A percentile compares a stretch with the other conserved stretches of the same genome.
Evolutionary conservation across 2,113 vertebrate species (phyloP).

Genomic region (Salvator merianae): DNA sequence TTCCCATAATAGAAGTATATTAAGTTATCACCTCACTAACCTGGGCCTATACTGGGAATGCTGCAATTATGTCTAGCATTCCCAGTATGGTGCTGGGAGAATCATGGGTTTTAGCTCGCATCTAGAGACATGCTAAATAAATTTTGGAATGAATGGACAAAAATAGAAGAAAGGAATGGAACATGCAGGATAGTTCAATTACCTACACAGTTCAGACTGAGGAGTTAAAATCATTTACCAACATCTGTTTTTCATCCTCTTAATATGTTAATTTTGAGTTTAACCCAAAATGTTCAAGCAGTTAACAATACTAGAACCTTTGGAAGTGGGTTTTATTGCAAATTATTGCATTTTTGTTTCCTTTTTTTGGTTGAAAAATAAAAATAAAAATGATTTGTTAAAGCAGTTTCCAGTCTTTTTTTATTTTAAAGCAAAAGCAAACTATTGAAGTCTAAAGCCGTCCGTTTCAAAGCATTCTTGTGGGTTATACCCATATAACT

Average conservation of each 20-base stretch:
- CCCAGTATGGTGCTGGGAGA: too few species aligned
- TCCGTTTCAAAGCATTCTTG: constrained; percentile 16
- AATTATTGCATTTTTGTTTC: neutral
- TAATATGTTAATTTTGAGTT: constrained; percentile 19
- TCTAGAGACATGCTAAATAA: too few species aligned
- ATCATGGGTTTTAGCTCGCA: too few species aligned
- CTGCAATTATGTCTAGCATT: too few species aligned
- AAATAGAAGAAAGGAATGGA: neutral
- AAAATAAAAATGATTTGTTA: neutral
- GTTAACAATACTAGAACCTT: neutral
- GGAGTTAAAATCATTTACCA: neutral
- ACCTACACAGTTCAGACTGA: neutral
- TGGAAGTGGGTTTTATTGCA: constrained; percentile 10
- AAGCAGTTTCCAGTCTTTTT: neutral
- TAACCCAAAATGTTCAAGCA: constrained; percentile 17
- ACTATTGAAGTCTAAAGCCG: constrained; percentile 8
- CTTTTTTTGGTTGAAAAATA: neutral
- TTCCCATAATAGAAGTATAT: too few species aligned
- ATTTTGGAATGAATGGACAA: too few species aligned
- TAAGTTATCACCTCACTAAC: too few species aligned
- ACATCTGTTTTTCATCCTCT: constrained; percentile 2
- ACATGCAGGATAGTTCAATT: neutral
- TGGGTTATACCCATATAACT: neutral
- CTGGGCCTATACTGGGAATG: too few species aligned
- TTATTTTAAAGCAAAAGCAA: neutral